Conservation (phyloP, 2,888 invertebrate species). For the Pelosia muscerda region DNA sequence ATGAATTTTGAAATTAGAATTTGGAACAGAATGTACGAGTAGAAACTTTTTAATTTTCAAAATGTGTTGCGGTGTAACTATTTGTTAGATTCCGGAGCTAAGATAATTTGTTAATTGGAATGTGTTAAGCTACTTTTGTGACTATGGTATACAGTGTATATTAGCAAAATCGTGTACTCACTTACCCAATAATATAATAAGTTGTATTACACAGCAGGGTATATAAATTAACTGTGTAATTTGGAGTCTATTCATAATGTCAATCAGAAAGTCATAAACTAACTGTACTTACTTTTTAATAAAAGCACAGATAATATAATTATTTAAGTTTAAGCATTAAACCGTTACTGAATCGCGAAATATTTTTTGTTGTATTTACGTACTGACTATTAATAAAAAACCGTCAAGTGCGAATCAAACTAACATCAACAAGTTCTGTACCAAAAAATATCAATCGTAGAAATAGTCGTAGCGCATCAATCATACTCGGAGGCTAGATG, state of each 20-base stretch:
- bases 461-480: too few species aligned
- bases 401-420: neutral
- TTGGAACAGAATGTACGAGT: too few species aligned
- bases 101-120: too few species aligned
- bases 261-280: neutral
- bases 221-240: neutral
- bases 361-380: neutral
- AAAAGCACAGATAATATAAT: neutral
- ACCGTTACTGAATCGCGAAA: neutral
- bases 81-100: too few species aligned
- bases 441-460: neutral
- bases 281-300: constrained; percentile 2
- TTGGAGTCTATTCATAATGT: constrained; percentile 13
- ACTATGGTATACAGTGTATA: too few species aligned
- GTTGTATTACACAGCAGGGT: neutral
- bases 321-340: neutral
- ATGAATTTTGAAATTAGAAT: too few species aligned
- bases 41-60: too few species aligned
- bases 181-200: neutral
- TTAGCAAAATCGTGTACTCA: neutral
- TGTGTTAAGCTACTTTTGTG: too few species aligned
- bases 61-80: too few species aligned
- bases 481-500: too few species aligned
- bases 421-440: neutral
- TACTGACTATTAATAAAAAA: neutral